These are phyloP conservation scores for Dipodomys stephensi DNA, from an alignment of 2,113 vertebrate genomes.

Conservation along the genomic window DNA sequence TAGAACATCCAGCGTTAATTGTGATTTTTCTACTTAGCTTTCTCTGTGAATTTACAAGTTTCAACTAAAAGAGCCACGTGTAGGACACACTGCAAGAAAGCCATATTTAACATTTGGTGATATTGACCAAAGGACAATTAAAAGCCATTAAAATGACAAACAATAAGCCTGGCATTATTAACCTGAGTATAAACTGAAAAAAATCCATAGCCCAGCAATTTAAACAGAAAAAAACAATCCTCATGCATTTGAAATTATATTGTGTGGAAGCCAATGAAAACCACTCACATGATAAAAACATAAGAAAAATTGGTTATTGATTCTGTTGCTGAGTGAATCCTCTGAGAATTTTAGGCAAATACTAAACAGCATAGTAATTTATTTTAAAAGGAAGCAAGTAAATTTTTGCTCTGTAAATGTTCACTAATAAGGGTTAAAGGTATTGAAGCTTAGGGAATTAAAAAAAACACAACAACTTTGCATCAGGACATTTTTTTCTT, in stretches of 20 bases:
- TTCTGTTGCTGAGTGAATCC: constrained; percentile 39
- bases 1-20: not conserved
- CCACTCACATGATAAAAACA: constrained; percentile 6
- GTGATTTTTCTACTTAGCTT: not conserved
- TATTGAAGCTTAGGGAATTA: not conserved
- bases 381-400: constrained; percentile 6
- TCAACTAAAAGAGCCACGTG: not conserved
- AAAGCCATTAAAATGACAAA: constrained; percentile 73
- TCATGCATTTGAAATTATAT: constrained; percentile 47
- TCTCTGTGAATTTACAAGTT: constrained; percentile 37
- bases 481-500: not conserved
- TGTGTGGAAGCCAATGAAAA: constrained; percentile 65
- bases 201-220: constrained; percentile 70
- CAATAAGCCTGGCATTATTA: constrained; percentile 54
- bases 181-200: constrained; percentile 71
- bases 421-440: not conserved
- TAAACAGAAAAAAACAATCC: constrained; percentile 58
- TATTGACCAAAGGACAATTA: constrained; percentile 72
- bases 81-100: constrained; percentile 32
- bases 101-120: constrained; percentile 56
- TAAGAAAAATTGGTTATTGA: constrained; percentile 58
- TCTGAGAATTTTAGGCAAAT: constrained; percentile 46
- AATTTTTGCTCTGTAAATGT: constrained; percentile 12
- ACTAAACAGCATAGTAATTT: constrained; percentile 49
- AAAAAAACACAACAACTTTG: not conserved